Base-by-base conservation (phyloP, 2,888 invertebrate genomes). In the Amphiduros pacificus region DNA sequence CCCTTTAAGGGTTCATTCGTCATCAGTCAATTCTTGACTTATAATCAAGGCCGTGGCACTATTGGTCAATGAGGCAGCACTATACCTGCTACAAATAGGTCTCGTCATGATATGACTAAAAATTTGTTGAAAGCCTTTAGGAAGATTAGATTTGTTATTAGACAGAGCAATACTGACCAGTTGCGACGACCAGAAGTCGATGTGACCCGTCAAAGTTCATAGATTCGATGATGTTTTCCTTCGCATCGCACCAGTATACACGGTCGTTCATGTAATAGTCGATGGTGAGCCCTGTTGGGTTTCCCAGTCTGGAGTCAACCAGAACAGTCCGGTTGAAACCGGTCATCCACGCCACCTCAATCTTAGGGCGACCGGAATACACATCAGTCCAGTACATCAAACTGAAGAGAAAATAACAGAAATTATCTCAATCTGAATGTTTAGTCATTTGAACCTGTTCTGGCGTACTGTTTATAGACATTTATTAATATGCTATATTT, bases 301-400 rank as follows among this genome's bases (percentile, higher is more conserved):
- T 62, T 27, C 92, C 87, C 28, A 98, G 87, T 64, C 88, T 88
- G 0, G 65, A 66, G 11, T 90, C 89, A 6, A 95, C 89, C 2
- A 99, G 81, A 0, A 91, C 88, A 63, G 72, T 86, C 1, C 95
- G 87, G 78, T 93, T 91, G 0, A 90, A 91, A 0, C 98, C 98
- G 77, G 96, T 97, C 94, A 98, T 93, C 94, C 96, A 97, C 1
- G 94, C 88, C 2, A 90, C 88, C 81, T 97, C 97, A 65, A 99
- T 94, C 60, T 74, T 73, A 83, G 95, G 97, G 0, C 94, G 93
- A 2, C 89, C 89, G 0, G 90, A 89, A 4, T 96, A 94, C 0
- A 92, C 90, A 81, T 98, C 96, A 0, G 94, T 88, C 95, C 97
- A 99, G 83, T 91, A 93, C 87, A 97, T 89, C 61, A 83, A 72